phyloP scores from a whole-genome alignment of 2,113 vertebrate species.

The Hemibagrus wyckioides region DNA sequence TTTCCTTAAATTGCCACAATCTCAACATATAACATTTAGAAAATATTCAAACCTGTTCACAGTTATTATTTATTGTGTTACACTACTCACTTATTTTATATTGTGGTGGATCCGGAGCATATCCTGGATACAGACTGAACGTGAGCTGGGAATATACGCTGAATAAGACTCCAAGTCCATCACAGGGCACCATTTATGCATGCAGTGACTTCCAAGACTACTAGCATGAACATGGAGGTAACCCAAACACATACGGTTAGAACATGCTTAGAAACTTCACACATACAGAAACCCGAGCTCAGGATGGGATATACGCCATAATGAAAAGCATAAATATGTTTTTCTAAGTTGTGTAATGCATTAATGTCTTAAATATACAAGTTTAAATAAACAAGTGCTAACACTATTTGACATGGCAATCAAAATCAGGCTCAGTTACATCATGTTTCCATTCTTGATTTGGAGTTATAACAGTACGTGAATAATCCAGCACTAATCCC shows the following conservation, averaged over 20 bases:
- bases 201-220: background rate
- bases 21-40: background rate
- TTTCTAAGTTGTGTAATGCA: background rate
- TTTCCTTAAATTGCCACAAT: background rate
- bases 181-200: background rate
- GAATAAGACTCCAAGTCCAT: background rate
- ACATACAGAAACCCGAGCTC: background rate
- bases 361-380: background rate
- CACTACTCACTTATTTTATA: background rate
- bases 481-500: too few species aligned
- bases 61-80: background rate
- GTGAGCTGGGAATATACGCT: background rate
- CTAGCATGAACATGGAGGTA: background rate
- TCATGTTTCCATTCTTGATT: background rate
- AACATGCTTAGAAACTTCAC: background rate
- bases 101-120: background rate
- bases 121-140: background rate
- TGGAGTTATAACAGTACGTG: too few species aligned
- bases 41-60: background rate
- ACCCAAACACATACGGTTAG: background rate
- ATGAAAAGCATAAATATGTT: background rate
- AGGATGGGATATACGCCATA: background rate
- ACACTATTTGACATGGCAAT: background rate
- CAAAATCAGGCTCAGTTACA: background rate
- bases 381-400: background rate